Evolutionary conservation across 2,797 vertebrate genomes (phyloP), one percentile per base, ranked within the genome.

Genomic region (Microhierax caerulescens): DNA sequence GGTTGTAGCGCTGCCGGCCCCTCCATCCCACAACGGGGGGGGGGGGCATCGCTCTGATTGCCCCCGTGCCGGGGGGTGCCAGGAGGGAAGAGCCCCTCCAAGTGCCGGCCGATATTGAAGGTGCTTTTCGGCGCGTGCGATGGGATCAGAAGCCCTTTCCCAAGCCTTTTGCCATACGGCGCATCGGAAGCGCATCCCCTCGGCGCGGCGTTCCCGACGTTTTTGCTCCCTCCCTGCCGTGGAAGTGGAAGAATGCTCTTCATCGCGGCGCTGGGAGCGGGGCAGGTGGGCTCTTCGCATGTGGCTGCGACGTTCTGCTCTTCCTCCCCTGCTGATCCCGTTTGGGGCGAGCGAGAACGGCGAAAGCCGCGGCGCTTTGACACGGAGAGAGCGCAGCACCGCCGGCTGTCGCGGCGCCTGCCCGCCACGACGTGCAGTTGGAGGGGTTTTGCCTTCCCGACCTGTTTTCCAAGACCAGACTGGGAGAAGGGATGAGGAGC

Each of bases 311-410:
- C 89, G 87, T 89, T 90, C 72, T 89, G 12, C 32, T 78, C 79
- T 95, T 88, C 77, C 72, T 87, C 94, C 65, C 56, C 61, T 81
- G 57, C 57, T 61, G 77, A 86, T 34, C 36, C 76, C 74, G 5
- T 95, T 90, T 93, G 86, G 88, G 85, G 76, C 13, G 60, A 90
- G 75, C 54, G 43, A 77, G 69, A 95, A 82, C 61, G 57, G 73
- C 75, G 90, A 93, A 68, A 73, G 53, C 79, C 3, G 4, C 22
- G 28, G 34, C 14, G 45, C 43, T 73, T 43, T n/a, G 70, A 61
- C 50, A 20, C 39, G 7, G 34, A 41, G 36, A 17, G 27, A 4
- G 69, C 63, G 81, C 51, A 36, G 30, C 64, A 28, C 48, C 30
- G n/a, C 77, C 22, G 36, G 43, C 84, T 68, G 80, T 57, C 11